Evolutionary conservation across 2,113 vertebrate species (phyloP).

Genomic region (Indicator maculatus): DNA sequence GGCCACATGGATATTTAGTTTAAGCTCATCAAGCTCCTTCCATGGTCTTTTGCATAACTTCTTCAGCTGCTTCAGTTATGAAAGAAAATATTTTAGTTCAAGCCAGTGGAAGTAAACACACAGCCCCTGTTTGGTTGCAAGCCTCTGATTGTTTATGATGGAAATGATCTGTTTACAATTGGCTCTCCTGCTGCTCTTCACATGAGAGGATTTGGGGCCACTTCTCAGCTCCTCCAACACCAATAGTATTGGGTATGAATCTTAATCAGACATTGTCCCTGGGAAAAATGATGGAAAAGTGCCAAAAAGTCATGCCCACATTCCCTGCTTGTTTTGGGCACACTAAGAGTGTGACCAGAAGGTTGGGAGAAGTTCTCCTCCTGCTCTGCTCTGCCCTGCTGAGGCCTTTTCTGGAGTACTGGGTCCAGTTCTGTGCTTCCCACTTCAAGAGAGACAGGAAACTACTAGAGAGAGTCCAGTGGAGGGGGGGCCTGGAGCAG

Average conservation of each 20-base stretch:
- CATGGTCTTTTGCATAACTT: rapidly evolving
- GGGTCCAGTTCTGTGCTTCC: too few relatives aligned
- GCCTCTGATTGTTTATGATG: neutral
- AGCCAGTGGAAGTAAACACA: neutral
- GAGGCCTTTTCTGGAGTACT: too few relatives aligned
- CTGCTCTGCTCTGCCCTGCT: too few relatives aligned
- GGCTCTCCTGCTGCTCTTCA: neutral
- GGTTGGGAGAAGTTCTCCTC: too few relatives aligned
- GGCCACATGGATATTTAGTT: neutral
- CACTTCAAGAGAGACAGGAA: too few relatives aligned
- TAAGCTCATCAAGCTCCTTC: neutral
- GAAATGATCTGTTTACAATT: neutral
- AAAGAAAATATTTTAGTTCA: neutral
- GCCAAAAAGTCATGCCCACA: too few relatives aligned
- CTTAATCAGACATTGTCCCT: neutral
- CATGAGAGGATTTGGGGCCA: rapidly evolving
- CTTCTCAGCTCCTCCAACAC: neutral
- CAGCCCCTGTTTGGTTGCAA: neutral
- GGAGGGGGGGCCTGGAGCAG: too few relatives aligned
- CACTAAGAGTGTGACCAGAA: too few relatives aligned
- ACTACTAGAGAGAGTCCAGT: too few relatives aligned
- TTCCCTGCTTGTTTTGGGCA: too few relatives aligned
- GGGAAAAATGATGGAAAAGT: neutral
- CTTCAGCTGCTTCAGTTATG: neutral
- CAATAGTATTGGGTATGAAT: too few relatives aligned